Conservation (phyloP, 1,140 invertebrate species). For the Diorhabda sublineata region DNA sequence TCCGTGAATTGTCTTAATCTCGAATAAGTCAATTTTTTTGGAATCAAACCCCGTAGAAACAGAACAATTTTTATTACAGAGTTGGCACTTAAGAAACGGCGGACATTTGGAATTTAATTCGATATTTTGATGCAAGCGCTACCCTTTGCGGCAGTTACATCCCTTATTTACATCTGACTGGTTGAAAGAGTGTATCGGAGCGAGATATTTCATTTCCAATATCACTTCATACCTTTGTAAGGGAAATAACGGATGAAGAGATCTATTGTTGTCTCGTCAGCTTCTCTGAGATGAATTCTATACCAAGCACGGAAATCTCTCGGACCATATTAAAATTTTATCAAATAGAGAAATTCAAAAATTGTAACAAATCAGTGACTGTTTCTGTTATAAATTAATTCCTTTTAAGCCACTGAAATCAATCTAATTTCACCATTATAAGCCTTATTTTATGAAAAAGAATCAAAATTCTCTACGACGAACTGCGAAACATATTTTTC, state of each 20-base stretch:
- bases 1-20: too few relatives aligned
- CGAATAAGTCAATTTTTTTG: too few relatives aligned
- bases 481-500: too few relatives aligned
- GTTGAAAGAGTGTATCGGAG: constrained; percentile 44
- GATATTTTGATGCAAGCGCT: constrained; percentile 30
- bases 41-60: not conserved
- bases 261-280: constrained; percentile 43
- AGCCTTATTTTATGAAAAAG: too few relatives aligned
- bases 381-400: too few relatives aligned
- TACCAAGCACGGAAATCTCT: constrained; percentile 10
- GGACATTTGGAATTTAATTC: constrained; percentile 26
- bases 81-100: too few relatives aligned
- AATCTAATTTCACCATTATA: too few relatives aligned
- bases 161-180: constrained; percentile 43
- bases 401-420: too few relatives aligned
- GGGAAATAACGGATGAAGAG: constrained; percentile 40
- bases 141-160: constrained; percentile 39
- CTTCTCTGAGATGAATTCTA: constrained; percentile 22
- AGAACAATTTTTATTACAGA: not conserved
- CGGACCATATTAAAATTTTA: constrained; percentile 41
- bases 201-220: constrained; percentile 48
- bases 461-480: too few relatives aligned
- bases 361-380: too few relatives aligned
- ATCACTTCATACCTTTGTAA: constrained; percentile 42
- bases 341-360: constrained; percentile 27